phyloP scores from a whole-genome alignment of 2,797 vertebrate species.

The Takifugu ocellatus region DNA sequence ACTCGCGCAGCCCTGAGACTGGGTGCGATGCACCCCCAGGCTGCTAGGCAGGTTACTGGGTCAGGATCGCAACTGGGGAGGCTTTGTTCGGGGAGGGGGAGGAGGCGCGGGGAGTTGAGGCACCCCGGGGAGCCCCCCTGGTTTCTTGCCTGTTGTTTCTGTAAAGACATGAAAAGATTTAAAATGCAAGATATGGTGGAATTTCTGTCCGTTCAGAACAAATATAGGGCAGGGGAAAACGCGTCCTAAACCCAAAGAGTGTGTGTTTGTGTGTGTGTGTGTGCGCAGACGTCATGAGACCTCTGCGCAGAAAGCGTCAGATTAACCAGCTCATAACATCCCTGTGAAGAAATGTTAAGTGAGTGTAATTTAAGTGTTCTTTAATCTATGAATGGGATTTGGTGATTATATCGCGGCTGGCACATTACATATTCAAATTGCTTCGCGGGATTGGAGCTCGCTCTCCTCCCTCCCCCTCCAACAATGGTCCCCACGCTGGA shows the following conservation, averaged over 20 bases:
- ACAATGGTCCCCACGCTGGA: slow-evolving; percentile 66
- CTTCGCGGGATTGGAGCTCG: slow-evolving; percentile 62
- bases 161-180: slow-evolving; percentile 66
- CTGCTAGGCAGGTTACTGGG: slow-evolving; percentile 79
- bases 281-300: slow-evolving; percentile 27
- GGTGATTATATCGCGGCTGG: slow-evolving; percentile 71
- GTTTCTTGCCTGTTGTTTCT: slow-evolving; percentile 69
- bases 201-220: slow-evolving; percentile 17
- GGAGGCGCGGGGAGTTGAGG: slow-evolving; percentile 49
- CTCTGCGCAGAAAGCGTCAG: slow-evolving; percentile 30
- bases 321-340: slow-evolving; percentile 38
- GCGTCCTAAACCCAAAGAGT: slow-evolving; percentile 16
- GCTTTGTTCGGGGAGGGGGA: slow-evolving; percentile 71
- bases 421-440: slow-evolving; percentile 80
- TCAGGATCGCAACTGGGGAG: slow-evolving; percentile 74
- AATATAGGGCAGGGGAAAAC: neutral
- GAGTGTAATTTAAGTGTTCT: slow-evolving; percentile 64
- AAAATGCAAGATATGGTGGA: slow-evolving; percentile 43
- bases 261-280: slow-evolving; percentile 9
- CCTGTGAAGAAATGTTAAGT: slow-evolving; percentile 57
- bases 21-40: slow-evolving; percentile 65
- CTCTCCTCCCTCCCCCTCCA: slow-evolving; percentile 59
- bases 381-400: slow-evolving; percentile 72
- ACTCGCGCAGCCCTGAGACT: slow-evolving; percentile 54
- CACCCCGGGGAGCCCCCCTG: slow-evolving; percentile 66